These are phyloP conservation scores for Pandemis corylana DNA, from an alignment of 2,888 invertebrate genomes.

Conservation along the genomic window DNA sequence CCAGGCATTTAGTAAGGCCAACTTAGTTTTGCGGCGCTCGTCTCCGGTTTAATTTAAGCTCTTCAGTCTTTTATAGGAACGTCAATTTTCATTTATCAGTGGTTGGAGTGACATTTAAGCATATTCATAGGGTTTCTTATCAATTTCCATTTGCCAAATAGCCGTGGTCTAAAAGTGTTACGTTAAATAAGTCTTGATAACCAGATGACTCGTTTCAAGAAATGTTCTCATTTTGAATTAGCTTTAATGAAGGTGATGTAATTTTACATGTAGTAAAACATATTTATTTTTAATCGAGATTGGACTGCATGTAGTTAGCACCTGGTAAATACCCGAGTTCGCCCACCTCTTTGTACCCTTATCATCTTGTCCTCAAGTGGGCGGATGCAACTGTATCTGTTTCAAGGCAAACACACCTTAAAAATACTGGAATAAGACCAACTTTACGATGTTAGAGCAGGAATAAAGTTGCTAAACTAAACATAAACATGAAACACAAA, in stretches of 20 bases:
- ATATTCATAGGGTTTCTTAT: no score
- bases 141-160: no score
- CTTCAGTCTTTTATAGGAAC: background rate
- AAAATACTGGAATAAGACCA: background rate
- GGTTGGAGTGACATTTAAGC: background rate
- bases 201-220: no score
- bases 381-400: background rate
- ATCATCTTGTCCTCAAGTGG: slow-evolving; percentile 3
- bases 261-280: background rate
- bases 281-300: background rate
- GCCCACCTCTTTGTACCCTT: background rate
- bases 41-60: slow-evolving; percentile 22
- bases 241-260: no score
- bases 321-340: background rate
- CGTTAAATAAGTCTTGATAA: no score
- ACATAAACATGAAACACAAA: background rate
- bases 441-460: background rate
- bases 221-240: no score
- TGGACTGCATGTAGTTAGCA: background rate
- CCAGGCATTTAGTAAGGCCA: slow-evolving; percentile 64
- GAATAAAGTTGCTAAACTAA: background rate
- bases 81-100: slow-evolving; percentile 2
- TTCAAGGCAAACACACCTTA: background rate
- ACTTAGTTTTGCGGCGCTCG: slow-evolving; percentile 43
- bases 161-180: no score